Evolutionary conservation across 2,888 invertebrate species (phyloP), one percentile per base, ranked within the genome.

Genomic region (Sesia bembeciformis): DNA sequence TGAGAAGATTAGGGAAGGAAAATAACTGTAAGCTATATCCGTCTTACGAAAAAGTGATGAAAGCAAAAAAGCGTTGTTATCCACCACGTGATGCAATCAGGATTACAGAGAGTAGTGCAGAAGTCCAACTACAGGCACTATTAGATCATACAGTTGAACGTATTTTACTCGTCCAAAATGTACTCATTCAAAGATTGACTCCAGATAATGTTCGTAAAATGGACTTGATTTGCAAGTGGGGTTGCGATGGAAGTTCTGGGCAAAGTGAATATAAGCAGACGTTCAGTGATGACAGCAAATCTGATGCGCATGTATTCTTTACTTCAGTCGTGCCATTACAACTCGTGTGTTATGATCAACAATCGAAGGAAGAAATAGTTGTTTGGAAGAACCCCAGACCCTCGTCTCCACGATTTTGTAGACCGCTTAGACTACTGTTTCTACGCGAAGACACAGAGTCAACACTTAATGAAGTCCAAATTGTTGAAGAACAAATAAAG

Each of bases 261-360:
- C 57, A 60, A 53, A 53, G 56, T 4, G 51, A 57, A 52, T 59
- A 58, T 7, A 61, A 58, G 53, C 59, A 59, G 54, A 57, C 41
- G 54, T 59, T 59, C 46, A 39, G 55, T 52, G 54, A 55, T 50
- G 4, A n/a, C n/a, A n/a, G n/a, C n/a, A n/a, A 41, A 5, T 41
- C 41, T 41, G 41, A 41, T 6, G 41, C 4, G 6, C 4, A 41
- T 41, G 6, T 41, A 6, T 6, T 41, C 4, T 5, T 41, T 6
- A 41, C 41, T 6, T 41, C 4, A 5, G 41, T 41, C 6, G 41
- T 41, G 41, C 41, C 41, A 6, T 5, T 41, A 41, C 41, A 41
- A 41, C 41, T 41, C 4, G 6, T 41, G 6, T 41, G 4, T 41
- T 5, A 4, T 5, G 4, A 41, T 41, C 4, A 41, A 5, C 4